Base-by-base conservation (phyloP, 2,888 invertebrate species). In the Antheraea assamensis region DNA sequence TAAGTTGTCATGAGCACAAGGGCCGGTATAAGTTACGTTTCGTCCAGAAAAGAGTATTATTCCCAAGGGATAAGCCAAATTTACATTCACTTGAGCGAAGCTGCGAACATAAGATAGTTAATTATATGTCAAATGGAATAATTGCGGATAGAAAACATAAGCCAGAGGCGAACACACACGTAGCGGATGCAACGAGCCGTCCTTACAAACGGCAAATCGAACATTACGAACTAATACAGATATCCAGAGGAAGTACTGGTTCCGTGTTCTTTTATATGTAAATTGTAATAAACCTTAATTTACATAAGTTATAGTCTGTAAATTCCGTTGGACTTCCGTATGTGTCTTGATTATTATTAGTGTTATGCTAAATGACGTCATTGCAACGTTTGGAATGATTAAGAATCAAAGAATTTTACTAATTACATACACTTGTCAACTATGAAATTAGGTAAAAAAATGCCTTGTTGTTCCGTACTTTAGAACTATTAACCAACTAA, bases 171-270 rank as follows among this genome's bases (percentile, higher is more conserved):
- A 81, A 84, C 88, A 81, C 88, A 85, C 86, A 84, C 85, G 84
- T 78, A 86, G 87, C 88, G 88, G 88, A 89, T 85, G 83, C 75
- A 80, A 76, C 76, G 55, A 81, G 74, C 77, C 79, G 78, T 82
- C 88, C 87, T 87, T 87, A 88, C 86, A 85, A 85, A 85, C 83
- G 80, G 79, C 79, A 80, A 79, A 79, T 81, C 77, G 78, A 77
- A 77, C 77, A 76, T 78, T 81, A 80, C 78, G 76, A 83, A 75
- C 80, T 80, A 80, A 81, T 77, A 81, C 78, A 79, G 71, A 77
- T 79, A 80, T 78, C 77, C 81, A 83, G 80, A 77, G 78, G 78
- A 81, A 82, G 79, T 78, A 75, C 76, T 73, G 75, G 76, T 77
- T 75, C 77, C 78, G 73, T 75, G 74, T 74, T 75, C 75, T 80